Base-by-base conservation (phyloP, 2,113 vertebrate species). In the Turdus rufiventris region DNA sequence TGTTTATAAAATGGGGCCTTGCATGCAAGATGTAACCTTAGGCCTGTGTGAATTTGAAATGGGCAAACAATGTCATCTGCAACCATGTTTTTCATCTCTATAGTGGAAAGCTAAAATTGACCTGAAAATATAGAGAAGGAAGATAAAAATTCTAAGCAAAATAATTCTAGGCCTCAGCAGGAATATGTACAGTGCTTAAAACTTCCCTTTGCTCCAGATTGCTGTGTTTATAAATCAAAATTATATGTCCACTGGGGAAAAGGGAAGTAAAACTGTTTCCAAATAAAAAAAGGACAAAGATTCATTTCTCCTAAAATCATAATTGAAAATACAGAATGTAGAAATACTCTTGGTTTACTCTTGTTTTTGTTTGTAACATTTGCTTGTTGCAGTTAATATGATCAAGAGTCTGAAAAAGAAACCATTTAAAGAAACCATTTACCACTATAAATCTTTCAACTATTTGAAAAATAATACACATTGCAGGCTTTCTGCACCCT, bases 191-290 rank as follows among this genome's bases (percentile, higher is more conserved):
- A 97, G 89, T 93, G 93, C 87, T 98, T 98, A 97, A 98, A 98
- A 98, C 97, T 98, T 98, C 97, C 97, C 95, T 96, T 97, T 97
- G 75, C 97, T 97, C 89, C 88, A 91, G 90, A 96, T 95, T 95
- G 89, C 94, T 96, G 95, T 97, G 95, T 97, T 98, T 98, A 98
- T 98, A 98, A 98, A 98, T 98, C 97, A 98, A 97, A 98, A 97
- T 98, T 98, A 98, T 98, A 97, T 94, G 97, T 98, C 97, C 97
- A 97, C 96, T 77, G 98, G 98, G 98, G 97, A 97, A 98, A 98
- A 96, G 94, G 95, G 97, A 98, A 98, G 97, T 98, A 97, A 98
- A 98, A 98, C 96, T 97, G 75, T 95, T 98, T 98, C 97, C 96
- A 97, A 98, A 97, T 96, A 94, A 97, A 97, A 97, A 97, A 95